These are phyloP conservation scores for Gambusia affinis DNA, from an alignment of 2,113 vertebrate genomes.

Conservation along the genomic window DNA sequence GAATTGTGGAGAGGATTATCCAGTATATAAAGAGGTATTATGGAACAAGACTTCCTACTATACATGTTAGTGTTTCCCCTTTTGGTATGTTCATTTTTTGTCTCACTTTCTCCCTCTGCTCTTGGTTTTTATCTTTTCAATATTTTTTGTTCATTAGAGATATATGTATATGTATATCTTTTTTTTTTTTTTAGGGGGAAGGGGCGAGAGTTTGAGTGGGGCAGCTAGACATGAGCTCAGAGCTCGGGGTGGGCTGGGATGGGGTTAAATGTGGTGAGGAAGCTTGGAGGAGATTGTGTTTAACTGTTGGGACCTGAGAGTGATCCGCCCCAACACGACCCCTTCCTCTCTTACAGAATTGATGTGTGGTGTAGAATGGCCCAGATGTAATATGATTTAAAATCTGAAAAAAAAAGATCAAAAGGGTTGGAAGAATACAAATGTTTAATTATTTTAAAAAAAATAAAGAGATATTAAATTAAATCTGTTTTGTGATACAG, in stretches of 20 bases:
- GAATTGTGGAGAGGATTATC: slow-evolving; percentile 76
- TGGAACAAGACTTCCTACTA: slow-evolving; percentile 78
- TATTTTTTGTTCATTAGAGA: slow-evolving; percentile 71
- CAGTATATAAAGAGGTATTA: slow-evolving; percentile 81
- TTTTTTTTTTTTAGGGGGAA: slow-evolving; percentile 9
- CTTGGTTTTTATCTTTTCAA: slow-evolving; percentile 41
- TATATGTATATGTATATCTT: slow-evolving; percentile 55
- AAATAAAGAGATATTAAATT: slow-evolving; percentile 88
- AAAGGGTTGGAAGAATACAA: slow-evolving; percentile 84
- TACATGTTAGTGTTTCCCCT: slow-evolving; percentile 68
- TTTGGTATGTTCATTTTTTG: slow-evolving; percentile 41
- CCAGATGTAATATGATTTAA: slow-evolving; percentile 71
- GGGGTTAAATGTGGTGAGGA: not conserved
- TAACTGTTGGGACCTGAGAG: slow-evolving; percentile 38
- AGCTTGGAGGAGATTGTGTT: slow-evolving; percentile 33
- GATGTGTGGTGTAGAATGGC: slow-evolving; percentile 77
- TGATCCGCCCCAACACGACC: slow-evolving; percentile 21
- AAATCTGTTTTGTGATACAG: slow-evolving; percentile 86
- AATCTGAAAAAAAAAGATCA: slow-evolving; percentile 56
- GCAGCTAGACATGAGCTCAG: too few species aligned
- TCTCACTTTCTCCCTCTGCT: slow-evolving; percentile 58
- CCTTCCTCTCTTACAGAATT: slow-evolving; percentile 58
- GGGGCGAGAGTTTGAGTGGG: slow-evolving; percentile 13
- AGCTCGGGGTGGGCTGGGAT: slow-evolving; percentile 7
- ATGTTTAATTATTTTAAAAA: slow-evolving; percentile 87